Conservation (phyloP, 37 sponge, comb jelly and placozoan species). For the Diacarnus erythraeanus region DNA sequence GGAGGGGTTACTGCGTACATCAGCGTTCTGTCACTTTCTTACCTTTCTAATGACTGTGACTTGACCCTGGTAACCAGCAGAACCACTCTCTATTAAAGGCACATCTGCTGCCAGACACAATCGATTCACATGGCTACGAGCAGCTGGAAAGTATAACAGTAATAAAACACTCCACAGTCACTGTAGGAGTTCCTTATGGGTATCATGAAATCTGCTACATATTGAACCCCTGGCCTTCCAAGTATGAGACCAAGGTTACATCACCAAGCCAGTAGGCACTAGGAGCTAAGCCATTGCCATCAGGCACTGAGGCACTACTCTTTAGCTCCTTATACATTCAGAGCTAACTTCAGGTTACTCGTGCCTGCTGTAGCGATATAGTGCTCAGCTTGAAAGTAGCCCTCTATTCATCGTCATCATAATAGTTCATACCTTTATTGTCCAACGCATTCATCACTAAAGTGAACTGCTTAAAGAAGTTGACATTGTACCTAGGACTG, state of each 20-base stretch:
- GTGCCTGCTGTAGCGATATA: too few species aligned
- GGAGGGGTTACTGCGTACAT: not conserved
- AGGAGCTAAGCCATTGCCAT: too few species aligned
- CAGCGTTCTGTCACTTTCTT: not conserved
- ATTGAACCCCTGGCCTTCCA: too few species aligned
- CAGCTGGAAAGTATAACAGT: constrained; percentile 45
- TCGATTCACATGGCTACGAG: constrained; percentile 94
- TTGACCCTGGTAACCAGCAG: constrained; percentile 97
- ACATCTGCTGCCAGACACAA: constrained; percentile 96
- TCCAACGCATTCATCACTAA: constrained; percentile 99
- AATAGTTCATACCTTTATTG: constrained; percentile 71
- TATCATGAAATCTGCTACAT: too few species aligned
- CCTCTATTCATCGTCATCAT: too few species aligned
- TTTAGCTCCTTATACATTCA: too few species aligned
- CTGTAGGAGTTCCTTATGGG: too few species aligned
- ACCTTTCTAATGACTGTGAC: constrained; percentile 93
- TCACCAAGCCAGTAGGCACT: too few species aligned
- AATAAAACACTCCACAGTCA: not conserved
- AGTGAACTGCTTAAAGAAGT: constrained; percentile 91
- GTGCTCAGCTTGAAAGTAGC: too few species aligned
- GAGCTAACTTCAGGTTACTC: too few species aligned
- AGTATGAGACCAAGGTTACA: too few species aligned
- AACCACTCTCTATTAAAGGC: constrained; percentile 96
- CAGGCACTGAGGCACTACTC: too few species aligned
- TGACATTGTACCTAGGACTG: constrained; percentile 88